Conservation (phyloP, 2,797 vertebrate genomes). For the Sebastes steindachneri region DNA sequence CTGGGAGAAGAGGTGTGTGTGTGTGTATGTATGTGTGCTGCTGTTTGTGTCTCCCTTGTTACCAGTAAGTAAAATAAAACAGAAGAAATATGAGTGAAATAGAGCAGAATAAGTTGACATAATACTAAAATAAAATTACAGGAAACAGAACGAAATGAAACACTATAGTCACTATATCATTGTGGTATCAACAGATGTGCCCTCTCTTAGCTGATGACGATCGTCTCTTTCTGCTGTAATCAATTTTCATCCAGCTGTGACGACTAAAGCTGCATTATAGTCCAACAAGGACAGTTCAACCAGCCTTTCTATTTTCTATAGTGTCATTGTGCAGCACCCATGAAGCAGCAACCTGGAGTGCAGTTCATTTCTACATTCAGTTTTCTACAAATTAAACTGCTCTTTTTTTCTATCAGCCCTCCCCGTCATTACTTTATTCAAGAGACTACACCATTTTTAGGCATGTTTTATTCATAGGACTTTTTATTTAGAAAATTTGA, state of each 20-base stretch:
- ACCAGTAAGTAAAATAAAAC: background rate
- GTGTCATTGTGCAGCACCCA: background rate
- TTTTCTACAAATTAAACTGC: background rate
- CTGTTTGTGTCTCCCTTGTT: background rate
- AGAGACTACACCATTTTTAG: background rate
- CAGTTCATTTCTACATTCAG: background rate
- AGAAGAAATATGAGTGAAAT: background rate
- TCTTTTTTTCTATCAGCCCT: background rate
- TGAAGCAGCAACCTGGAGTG: too few species aligned
- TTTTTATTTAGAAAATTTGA: background rate
- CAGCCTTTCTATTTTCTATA: background rate
- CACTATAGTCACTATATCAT: background rate
- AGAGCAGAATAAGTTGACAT: background rate
- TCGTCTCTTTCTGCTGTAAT: background rate
- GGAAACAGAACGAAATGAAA: background rate
- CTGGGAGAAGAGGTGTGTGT: constrained; percentile 1
- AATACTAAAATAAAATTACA: background rate
- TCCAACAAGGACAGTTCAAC: background rate
- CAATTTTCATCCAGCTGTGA: background rate
- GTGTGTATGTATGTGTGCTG: background rate
- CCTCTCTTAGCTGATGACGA: background rate
- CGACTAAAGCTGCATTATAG: background rate
- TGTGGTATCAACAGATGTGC: background rate
- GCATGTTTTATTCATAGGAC: background rate
- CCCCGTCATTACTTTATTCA: background rate